Evolutionary conservation across 2,888 invertebrate species (phyloP), one percentile per base, ranked within the genome.

Genomic region (Lasioglossum marginatum): DNA sequence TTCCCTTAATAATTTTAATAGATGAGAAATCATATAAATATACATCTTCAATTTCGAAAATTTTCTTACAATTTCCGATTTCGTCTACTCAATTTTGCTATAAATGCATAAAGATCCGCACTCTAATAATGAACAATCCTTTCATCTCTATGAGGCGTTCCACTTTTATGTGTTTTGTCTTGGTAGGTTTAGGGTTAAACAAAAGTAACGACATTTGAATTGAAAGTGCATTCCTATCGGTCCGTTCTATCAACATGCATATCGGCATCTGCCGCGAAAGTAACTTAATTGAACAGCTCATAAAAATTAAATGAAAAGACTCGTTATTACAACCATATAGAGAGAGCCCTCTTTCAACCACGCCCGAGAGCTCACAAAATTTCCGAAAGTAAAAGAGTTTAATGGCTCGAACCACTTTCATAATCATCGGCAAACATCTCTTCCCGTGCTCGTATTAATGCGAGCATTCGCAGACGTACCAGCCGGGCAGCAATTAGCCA

Each of bases 381-480:
- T 60, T 60, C 27, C 27, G 27, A n/a, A 27, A 60, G 14, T 27
- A 60, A 60, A 60, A 60, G 3, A 60, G 27, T 27, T n/a, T 60
- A 60, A 60, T 27, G 60, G 60, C 60, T 27, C 60, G 60, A 60
- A 27, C 27, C 60, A 60, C 60, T 60, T 60, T 60, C 60, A n/a
- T 27, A 60, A 60, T 60, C 60, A 60, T 60, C 60, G 60, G 27
- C 27, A 4, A 60, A 14, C 60, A 60, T 60, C 60, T 60, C 60
- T 60, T 4, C 14, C 14, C 60, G 27, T 27, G 60, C 52, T 52
- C 60, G 60, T 27, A 60, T 60, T 60, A 60, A 60, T 27, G 10
- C 60, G 60, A 27, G 27, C 60, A 60, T 60, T 60, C 60, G 60
- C 60, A 60, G 60, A 60, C 60, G 60, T 60, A 27, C 60, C 52